Base-by-base conservation (phyloP, 2,113 vertebrate genomes). In the Nothocercus julius region DNA sequence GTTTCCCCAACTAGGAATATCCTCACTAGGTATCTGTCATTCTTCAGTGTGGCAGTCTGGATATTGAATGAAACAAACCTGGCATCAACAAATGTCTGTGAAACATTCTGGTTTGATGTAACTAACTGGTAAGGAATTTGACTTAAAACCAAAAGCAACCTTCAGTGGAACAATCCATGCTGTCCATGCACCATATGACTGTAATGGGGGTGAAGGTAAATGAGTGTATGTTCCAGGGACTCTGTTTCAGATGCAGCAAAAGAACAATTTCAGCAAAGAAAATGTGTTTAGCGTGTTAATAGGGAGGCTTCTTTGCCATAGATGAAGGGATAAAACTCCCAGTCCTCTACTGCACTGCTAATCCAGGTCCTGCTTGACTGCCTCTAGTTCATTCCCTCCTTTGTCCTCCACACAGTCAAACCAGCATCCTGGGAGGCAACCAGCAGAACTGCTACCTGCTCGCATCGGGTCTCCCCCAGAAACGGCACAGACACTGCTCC, bases 81-180 rank as follows among this genome's bases (percentile, higher is more conserved):
- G 84, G 62, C 89, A 77, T 9, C 59, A 88, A 78, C 59, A 94
- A 91, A 83, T 28, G 8, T 75, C 61, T 64, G 59, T 78, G 76
- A 84, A 86, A 82, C 72, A 30, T 66, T 67, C 85, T 5, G 10
- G 40, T 47, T 42, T 64, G 77, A 73, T 66, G 53, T 68, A 73
- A 66, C 44, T 62, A 73, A 67, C 47, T 87, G 92, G 78, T 88
- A 89, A 75, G 77, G 49, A 69, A 92, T 93, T 89, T 87, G 62
- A 93, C 92, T 92, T 32, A n/a, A 79, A 91, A 84, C 53, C 53
- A 81, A 62, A 82, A 88, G 30, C 80, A 78, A 36, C 69, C 61
- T 68, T 54, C 21, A 5, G 44, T 58, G 62, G 69, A 49, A 44
- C 53, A 68, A 54, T 56, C 81, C 0, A 0, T 1, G 2, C 36